Percentiles rank a stretch among this genome's conserved stretches.
Conservation (phyloP, 2,797 vertebrate species). For the Remorina albescens region DNA sequence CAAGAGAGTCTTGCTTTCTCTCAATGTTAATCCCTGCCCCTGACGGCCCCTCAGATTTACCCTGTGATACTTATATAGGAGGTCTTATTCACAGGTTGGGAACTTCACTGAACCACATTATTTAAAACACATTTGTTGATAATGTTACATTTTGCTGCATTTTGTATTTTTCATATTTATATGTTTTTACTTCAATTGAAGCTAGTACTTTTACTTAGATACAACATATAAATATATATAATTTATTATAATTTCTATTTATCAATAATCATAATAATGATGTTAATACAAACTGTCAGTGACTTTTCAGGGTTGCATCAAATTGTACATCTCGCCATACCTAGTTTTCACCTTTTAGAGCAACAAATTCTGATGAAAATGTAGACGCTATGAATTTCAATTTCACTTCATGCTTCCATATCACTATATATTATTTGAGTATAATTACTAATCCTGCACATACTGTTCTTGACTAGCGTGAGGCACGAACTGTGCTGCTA, state of each 20-base stretch:
- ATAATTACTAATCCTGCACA: constrained; percentile 8
- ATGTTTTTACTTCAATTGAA: too few species aligned
- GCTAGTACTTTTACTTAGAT: not conserved
- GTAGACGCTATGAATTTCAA: not conserved
- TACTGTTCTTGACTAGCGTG: constrained; percentile 18
- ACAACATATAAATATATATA: too few species aligned
- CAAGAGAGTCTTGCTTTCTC: not conserved
- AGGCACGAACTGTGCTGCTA: constrained; percentile 42
- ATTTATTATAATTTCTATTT: too few species aligned
- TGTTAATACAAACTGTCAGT: too few species aligned
- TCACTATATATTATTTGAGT: not conserved
- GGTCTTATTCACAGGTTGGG: not conserved
- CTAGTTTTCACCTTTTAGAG: too few species aligned
- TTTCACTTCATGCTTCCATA: not conserved
- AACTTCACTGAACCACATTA: not conserved
- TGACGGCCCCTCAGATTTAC: not conserved
- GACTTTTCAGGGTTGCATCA: too few species aligned
- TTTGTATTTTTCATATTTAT: too few species aligned
- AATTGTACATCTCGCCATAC: too few species aligned
- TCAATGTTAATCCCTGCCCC: not conserved
- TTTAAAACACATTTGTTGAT: not conserved
- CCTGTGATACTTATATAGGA: not conserved
- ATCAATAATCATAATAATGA: too few species aligned
- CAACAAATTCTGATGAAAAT: too few species aligned
- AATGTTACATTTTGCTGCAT: not conserved